Conservation (phyloP, 2,113 vertebrate genomes). For the Otolemur garnettii region DNA sequence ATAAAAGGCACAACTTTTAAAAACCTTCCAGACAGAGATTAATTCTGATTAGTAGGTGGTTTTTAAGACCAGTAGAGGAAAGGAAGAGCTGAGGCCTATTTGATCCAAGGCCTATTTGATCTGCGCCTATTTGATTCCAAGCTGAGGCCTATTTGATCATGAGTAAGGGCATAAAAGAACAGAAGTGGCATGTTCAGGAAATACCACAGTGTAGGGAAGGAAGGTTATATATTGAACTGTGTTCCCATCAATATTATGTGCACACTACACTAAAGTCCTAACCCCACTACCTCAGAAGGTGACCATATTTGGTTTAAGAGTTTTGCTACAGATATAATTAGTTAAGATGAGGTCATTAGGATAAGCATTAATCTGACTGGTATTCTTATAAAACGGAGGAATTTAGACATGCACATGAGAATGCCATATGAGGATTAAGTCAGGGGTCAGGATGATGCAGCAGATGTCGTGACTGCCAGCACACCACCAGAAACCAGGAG, state of each 20-base stretch:
- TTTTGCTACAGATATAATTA: neutral
- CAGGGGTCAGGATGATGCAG: no score
- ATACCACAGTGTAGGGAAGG: fast-evolving
- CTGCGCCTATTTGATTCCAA: no score
- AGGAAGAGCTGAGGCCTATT: neutral
- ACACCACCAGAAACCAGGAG: neutral
- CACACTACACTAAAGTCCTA: neutral
- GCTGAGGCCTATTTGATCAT: neutral
- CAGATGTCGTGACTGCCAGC: neutral
- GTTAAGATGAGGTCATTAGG: neutral
- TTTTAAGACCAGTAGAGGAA: slow-evolving; percentile 21
- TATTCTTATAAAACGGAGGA: neutral
- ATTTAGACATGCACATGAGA: neutral
- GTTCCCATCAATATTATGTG: neutral
- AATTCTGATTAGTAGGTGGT: neutral
- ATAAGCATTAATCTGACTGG: neutral
- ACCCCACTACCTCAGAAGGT: neutral
- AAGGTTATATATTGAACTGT: neutral
- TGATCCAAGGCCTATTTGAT: neutral
- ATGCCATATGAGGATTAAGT: neutral
- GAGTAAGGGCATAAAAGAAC: neutral
- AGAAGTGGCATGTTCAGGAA: neutral
- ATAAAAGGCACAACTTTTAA: neutral
- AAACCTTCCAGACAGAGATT: neutral
- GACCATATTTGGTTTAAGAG: neutral